Evolutionary conservation across 2,888 invertebrate genomes (phyloP).

Genomic region (Andricus quercusramuli): DNA sequence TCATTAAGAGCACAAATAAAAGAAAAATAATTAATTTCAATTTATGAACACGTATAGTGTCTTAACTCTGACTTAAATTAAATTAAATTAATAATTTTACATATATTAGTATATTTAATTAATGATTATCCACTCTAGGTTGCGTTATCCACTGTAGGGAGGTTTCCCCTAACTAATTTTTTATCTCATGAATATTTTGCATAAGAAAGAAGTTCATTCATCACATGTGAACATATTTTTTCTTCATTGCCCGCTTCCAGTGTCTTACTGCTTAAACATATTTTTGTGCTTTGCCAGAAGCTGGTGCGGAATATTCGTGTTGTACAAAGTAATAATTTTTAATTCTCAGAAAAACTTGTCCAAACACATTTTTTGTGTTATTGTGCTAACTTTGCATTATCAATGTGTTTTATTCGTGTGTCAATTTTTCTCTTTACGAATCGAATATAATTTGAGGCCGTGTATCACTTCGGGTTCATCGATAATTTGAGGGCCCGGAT

Average conservation of each 20-base stretch:
- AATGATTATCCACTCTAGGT: too few relatives aligned
- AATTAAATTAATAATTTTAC: too few relatives aligned
- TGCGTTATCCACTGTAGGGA: too few relatives aligned
- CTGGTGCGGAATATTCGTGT: background rate
- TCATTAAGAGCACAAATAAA: too few relatives aligned
- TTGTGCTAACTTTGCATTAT: background rate
- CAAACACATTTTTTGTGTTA: background rate
- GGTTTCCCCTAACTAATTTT: background rate
- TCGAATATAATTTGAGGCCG: background rate
- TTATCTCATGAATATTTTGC: background rate
- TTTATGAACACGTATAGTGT: too few relatives aligned
- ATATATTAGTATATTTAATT: too few relatives aligned
- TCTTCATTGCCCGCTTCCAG: background rate
- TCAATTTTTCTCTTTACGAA: background rate
- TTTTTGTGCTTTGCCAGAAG: slow-evolving; percentile 11
- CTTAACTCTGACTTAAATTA: too few relatives aligned
- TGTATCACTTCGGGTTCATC: too few relatives aligned
- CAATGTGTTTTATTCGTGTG: background rate
- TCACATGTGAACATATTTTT: background rate
- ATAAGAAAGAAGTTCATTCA: too few relatives aligned
- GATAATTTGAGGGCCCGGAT: too few relatives aligned
- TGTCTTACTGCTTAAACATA: background rate
- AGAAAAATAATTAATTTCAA: too few relatives aligned
- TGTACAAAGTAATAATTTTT: background rate
- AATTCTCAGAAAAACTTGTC: slow-evolving; percentile 10